Conservation (phyloP, 2,113 vertebrate species). For the Mirounga angustirostris region DNA sequence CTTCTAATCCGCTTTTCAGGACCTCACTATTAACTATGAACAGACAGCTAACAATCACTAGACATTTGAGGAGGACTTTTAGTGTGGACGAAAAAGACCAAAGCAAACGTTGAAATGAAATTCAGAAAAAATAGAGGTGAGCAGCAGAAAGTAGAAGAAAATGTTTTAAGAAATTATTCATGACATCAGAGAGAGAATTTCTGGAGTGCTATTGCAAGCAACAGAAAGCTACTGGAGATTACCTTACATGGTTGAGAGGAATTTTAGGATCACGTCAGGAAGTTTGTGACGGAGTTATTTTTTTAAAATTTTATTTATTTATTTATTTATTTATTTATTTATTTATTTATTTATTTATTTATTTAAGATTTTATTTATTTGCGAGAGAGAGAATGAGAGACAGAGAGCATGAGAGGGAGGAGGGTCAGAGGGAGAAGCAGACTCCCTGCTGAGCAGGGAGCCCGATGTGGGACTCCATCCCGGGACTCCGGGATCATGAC, state of each 20-base stretch:
- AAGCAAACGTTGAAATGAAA: constrained; percentile 25
- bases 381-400: too few relatives aligned
- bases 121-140: not conserved
- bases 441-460: too few relatives aligned
- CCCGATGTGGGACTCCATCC: too few relatives aligned
- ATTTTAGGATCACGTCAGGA: not conserved
- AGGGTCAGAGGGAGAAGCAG: too few relatives aligned
- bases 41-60: not conserved
- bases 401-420: too few relatives aligned
- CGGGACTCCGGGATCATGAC: too few relatives aligned
- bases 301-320: too few relatives aligned
- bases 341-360: too few relatives aligned
- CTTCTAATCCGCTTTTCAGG: not conserved
- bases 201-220: not conserved
- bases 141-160: not conserved
- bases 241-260: not conserved
- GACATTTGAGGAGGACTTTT: not conserved
- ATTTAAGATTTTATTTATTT: too few relatives aligned
- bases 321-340: too few relatives aligned
- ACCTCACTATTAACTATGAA: not conserved
- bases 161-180: not conserved
- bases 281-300: constrained; percentile 9
- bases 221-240: not conserved
- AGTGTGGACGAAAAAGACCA: not conserved
- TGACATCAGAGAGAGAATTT: constrained; percentile 43